phyloP scores from a whole-genome alignment of 2,888 invertebrate species.

The Athalia cordata region DNA sequence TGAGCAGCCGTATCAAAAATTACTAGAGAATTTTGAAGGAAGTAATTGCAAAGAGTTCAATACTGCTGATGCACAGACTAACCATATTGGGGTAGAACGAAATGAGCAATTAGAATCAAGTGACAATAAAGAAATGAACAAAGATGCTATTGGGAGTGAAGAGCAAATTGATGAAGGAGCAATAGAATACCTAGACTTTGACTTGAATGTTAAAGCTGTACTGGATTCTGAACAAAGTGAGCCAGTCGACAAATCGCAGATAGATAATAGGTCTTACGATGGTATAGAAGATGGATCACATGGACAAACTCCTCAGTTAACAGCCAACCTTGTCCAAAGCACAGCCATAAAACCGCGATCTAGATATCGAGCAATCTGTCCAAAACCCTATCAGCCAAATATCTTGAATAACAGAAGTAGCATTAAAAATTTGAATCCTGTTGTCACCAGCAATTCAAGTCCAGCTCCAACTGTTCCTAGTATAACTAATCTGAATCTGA shows the following conservation, averaged over 20 bases:
- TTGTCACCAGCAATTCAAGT: background rate
- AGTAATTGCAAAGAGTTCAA: slow-evolving; percentile 9
- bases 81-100: background rate
- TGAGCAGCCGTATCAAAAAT: slow-evolving; percentile 22
- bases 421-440: background rate
- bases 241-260: background rate
- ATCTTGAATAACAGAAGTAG: background rate
- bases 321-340: background rate
- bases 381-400: slow-evolving; percentile 24
- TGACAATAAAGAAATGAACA: background rate
- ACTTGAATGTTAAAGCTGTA: slow-evolving; percentile 49
- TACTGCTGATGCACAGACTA: slow-evolving; percentile 4
- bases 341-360: background rate
- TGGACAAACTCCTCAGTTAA: background rate
- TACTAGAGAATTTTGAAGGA: slow-evolving; percentile 8
- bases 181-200: slow-evolving; percentile 54
- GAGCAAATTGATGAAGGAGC: slow-evolving; percentile 48
- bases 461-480: background rate
- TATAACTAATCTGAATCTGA: slow-evolving; percentile 5
- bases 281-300: background rate
- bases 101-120: background rate
- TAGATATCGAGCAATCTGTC: slow-evolving; percentile 27
- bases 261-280: background rate
- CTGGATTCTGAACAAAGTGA: slow-evolving; percentile 44
- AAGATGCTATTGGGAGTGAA: background rate